Evolutionary conservation across 2,888 invertebrate genomes (phyloP).

Genomic region (Pherbina coryleti): DNA sequence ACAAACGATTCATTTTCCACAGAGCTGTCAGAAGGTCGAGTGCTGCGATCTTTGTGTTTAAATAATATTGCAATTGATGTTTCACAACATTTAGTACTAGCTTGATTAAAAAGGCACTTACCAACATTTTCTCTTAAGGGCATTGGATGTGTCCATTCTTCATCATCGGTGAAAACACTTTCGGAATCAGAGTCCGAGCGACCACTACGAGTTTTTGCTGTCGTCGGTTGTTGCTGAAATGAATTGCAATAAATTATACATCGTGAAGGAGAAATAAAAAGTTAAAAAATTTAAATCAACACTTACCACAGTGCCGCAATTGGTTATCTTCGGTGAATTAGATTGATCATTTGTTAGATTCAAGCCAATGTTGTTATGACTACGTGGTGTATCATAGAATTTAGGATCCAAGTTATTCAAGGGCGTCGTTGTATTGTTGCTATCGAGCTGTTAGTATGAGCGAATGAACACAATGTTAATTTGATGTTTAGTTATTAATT

Average conservation of each 20-base stretch:
- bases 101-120: conserved; percentile 46
- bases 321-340: conserved; percentile 69
- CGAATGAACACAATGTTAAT: neutral
- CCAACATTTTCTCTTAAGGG: conserved; percentile 68
- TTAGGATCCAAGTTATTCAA: conserved; percentile 71
- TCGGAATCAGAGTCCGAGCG: conserved; percentile 76
- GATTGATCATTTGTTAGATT: conserved; percentile 70
- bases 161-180: conserved; percentile 79
- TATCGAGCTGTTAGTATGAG: conserved; percentile 50
- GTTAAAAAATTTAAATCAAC: neutral
- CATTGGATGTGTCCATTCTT: conserved; percentile 75
- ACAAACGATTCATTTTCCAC: conserved; percentile 73
- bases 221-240: conserved; percentile 59
- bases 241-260: conserved; percentile 18
- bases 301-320: conserved; percentile 64
- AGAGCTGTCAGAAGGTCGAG: conserved; percentile 73
- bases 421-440: conserved; percentile 63
- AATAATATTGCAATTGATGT: conserved; percentile 5
- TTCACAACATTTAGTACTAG: neutral
- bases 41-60: conserved; percentile 64
- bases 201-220: conserved; percentile 53
- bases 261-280: neutral
- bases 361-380: conserved; percentile 68
- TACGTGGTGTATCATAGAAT: conserved; percentile 71
- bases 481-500: neutral